Evolutionary conservation across 2,888 invertebrate genomes (phyloP), one percentile per base, ranked within the genome.

Genomic region (Pristionchus maxplancki): DNA sequence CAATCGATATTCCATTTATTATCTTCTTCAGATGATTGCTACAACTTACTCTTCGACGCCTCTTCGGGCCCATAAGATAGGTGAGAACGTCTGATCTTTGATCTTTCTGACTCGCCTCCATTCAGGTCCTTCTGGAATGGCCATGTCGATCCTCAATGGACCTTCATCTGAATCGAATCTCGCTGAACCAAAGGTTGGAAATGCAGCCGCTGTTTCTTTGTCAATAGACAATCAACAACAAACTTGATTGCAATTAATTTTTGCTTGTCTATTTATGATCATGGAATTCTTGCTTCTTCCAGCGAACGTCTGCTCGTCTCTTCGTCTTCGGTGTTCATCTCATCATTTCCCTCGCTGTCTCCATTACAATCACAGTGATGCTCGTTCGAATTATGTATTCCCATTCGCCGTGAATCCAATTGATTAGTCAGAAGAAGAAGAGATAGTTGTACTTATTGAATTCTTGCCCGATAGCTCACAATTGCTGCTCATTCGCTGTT

Each of bases 91-190:
- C 8, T 58, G 40, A 50, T 82, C 71, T 71, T 44, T 58, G n/a
- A 74, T 88, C 13, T 20, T 53, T n/a, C 90, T 37, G 90, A 58
- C 37, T 84, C 34, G 20, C 5, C 28, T 91, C 58, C 90, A 90
- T 84, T 4, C 90, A 91, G 92, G 92, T 9, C 91, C 91, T 8
- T 90, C 90, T 74, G 92, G 92, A 88, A 91, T 92, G 92, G 90
- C 92, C 1, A 82, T 92, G 37, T 89, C 91, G n/a, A 90, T 90
- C 34, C 20, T 92, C 85, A 90, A 91, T 82, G 91, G 91, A 20
- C 92, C 92, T 1, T 88, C 90, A 13, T 88, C 87, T 11, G 91
- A 92, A 74, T 89, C 89, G 6, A 91, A 90, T 8, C 62, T 90
- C 15, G 89, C 90, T 20, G 71, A 89, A 17, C 90, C 90, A 31